phyloP scores from a whole-genome alignment of 1,140 invertebrate species.

The Eulimnadia texana region DNA sequence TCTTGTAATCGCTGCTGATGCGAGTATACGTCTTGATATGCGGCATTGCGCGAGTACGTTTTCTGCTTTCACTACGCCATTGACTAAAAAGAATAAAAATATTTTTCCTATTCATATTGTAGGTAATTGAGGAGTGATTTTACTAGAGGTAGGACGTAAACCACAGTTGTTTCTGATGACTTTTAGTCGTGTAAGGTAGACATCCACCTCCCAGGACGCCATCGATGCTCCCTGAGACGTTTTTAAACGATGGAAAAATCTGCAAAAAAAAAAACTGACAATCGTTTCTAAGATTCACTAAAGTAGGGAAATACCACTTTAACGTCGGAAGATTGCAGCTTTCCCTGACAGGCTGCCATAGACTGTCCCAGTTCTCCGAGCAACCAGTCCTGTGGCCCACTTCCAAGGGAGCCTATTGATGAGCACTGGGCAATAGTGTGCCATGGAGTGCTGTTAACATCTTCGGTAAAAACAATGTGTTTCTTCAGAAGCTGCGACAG shows the following conservation, averaged over 20 bases:
- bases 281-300: neutral
- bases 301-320: conserved; percentile 1
- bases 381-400: conserved; percentile 31
- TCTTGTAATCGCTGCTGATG: conserved; percentile 45
- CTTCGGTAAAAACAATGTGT: conserved; percentile 36
- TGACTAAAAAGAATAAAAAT: conserved; percentile 53
- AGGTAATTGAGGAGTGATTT: no score
- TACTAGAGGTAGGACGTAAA: conserved; percentile 61
- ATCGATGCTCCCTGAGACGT: conserved; percentile 70
- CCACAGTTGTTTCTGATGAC: conserved; percentile 75
- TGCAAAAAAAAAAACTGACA: conserved; percentile 22
- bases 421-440: conserved; percentile 56
- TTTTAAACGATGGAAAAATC: conserved; percentile 56
- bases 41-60: conserved; percentile 65
- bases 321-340: neutral
- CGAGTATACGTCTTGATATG: conserved; percentile 86
- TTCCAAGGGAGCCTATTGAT: conserved; percentile 73
- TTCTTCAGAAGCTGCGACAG: conserved; percentile 45
- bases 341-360: neutral
- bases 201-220: conserved; percentile 68
- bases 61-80: conserved; percentile 56
- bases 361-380: conserved; percentile 17
- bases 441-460: conserved; percentile 28
- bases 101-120: no score
- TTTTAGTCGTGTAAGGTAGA: conserved; percentile 66